Conservation (phyloP, 2,888 invertebrate genomes). For the Caradrina clavipalpis region DNA sequence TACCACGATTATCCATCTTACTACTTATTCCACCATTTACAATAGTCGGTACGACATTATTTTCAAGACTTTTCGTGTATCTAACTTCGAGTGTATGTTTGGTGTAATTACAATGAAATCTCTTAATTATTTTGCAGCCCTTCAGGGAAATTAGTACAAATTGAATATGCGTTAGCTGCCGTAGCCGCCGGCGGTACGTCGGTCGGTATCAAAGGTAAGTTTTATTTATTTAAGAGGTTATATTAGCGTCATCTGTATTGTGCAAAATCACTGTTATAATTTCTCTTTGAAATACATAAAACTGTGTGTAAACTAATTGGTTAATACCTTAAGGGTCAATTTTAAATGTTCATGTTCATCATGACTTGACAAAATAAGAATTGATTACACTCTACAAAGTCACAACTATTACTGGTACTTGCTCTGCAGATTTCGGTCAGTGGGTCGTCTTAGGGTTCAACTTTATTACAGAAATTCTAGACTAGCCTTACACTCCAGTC, state of each 20-base stretch:
- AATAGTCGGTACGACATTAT: slow-evolving; percentile 6
- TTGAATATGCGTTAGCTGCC: slow-evolving; percentile 99
- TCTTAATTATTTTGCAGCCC: slow-evolving; percentile 93
- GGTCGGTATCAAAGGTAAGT: slow-evolving; percentile 98
- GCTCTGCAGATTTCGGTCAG: too few species aligned
- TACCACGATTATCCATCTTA: not conserved
- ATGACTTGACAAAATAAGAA: slow-evolving; percentile 23
- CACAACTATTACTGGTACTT: not conserved
- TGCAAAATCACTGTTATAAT: slow-evolving; percentile 21
- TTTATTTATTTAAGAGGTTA: slow-evolving; percentile 69
- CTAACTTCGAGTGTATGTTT: slow-evolving; percentile 45
- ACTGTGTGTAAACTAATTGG: not conserved
- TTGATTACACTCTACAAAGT: not conserved
- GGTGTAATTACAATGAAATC: slow-evolving; percentile 50
- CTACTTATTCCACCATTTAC: not conserved
- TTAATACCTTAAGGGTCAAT: not conserved
- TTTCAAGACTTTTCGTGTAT: slow-evolving; percentile 29
- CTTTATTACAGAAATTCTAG: too few species aligned
- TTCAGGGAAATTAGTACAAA: slow-evolving; percentile 99
- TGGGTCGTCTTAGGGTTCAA: too few species aligned
- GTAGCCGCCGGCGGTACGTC: slow-evolving; percentile 99
- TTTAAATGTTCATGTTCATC: not conserved
- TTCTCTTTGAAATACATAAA: not conserved
- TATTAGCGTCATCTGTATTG: slow-evolving; percentile 34
- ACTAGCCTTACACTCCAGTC: too few species aligned